phyloP scores from a whole-genome alignment of 2,888 invertebrate species.

The Harpagoxenus sublaevis region DNA sequence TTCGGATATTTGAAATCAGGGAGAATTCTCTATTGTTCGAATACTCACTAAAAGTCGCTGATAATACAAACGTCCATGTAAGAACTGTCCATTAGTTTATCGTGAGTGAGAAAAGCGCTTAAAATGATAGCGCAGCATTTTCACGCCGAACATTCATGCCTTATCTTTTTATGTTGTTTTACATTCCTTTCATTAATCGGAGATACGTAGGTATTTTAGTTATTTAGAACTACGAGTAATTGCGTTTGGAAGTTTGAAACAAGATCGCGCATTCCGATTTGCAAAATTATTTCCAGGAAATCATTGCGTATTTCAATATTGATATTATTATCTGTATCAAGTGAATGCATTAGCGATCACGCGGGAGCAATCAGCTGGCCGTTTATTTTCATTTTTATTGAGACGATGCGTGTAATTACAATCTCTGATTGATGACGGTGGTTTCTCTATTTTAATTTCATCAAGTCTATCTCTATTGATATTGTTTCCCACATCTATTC shows the following conservation, averaged over 20 bases:
- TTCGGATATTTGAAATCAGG: background rate
- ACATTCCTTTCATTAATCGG: background rate
- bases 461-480: background rate
- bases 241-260: background rate
- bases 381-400: background rate
- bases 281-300: background rate
- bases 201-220: background rate
- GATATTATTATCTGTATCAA: too few species aligned
- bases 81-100: background rate
- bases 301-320: background rate
- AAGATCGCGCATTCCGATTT: background rate
- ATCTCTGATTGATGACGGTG: slow-evolving; percentile 7
- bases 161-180: background rate
- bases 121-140: background rate
- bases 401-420: background rate
- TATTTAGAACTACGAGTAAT: background rate
- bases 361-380: background rate
- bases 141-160: background rate
- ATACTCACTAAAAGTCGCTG: background rate
- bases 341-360: background rate
- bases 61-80: background rate
- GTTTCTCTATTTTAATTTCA: background rate
- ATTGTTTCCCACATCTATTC: background rate
- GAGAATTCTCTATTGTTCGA: background rate
- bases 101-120: background rate